Evolutionary conservation across 2,797 vertebrate genomes (phyloP).

Genomic region (Characodon lateralis): DNA sequence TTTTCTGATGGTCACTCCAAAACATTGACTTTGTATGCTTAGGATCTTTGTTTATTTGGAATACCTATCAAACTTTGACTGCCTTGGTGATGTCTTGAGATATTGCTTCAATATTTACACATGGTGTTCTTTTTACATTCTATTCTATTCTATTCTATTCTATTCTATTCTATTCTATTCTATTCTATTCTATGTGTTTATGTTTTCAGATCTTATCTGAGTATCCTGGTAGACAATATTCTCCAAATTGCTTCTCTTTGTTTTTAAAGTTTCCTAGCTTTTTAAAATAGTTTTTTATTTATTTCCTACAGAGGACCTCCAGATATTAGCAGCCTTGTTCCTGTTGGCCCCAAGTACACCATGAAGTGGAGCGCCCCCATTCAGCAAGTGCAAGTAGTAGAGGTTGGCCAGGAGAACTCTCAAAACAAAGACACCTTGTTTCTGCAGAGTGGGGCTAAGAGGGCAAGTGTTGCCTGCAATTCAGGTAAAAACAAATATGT

Average conservation of each 20-base stretch:
- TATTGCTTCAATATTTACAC: background rate
- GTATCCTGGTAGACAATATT: background rate
- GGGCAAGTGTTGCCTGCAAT: constrained; percentile 44
- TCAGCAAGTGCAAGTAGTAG: constrained; percentile 93
- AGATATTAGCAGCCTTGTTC: constrained; percentile 92
- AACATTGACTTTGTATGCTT: background rate
- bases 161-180: too few relatives aligned
- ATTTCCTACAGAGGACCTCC: constrained; percentile 84
- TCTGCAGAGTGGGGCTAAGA: constrained; percentile 80
- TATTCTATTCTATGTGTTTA: background rate
- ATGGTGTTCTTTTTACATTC: background rate
- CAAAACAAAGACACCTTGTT: constrained; percentile 83
- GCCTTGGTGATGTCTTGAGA: background rate
- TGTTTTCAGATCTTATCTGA: background rate
- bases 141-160: too few relatives aligned
- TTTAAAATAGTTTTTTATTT: background rate
- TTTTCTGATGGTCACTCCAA: background rate
- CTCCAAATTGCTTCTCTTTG: background rate
- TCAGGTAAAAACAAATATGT: constrained; percentile 68
- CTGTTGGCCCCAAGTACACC: constrained; percentile 92
- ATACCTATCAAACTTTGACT: background rate
- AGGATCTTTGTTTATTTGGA: background rate
- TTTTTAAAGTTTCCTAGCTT: background rate
- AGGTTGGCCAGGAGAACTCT: constrained; percentile 88
- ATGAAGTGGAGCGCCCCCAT: constrained; percentile 94